Conservation (phyloP, 2,113 vertebrate species). For the Spheniscus mendiculus region DNA sequence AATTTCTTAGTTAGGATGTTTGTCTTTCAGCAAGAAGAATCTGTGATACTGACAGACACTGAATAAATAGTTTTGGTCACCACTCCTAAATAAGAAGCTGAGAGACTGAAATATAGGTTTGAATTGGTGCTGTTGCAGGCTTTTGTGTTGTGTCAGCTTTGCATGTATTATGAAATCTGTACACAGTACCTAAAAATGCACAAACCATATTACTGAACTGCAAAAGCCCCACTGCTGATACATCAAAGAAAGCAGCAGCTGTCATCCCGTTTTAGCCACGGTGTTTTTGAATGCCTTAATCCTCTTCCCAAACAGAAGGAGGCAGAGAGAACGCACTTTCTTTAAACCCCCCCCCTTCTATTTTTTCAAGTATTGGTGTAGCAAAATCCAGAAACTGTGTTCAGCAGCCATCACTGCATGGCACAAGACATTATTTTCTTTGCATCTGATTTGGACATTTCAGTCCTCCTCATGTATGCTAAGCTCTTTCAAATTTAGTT, state of each 20-base stretch:
- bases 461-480: background rate
- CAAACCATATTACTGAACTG: background rate
- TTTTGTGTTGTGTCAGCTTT: background rate
- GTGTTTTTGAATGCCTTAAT: constrained; percentile 33
- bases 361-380: background rate
- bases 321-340: background rate
- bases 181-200: background rate
- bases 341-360: background rate
- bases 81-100: background rate
- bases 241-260: constrained; percentile 55
- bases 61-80: background rate
- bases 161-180: background rate
- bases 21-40: background rate
- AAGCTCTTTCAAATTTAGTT: background rate
- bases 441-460: background rate
- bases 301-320: constrained; percentile 21
- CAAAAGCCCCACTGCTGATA: background rate
- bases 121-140: background rate
- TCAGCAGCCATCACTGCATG: background rate
- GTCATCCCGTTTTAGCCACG: background rate
- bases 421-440: background rate
- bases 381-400: background rate
- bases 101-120: background rate
- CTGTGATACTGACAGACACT: background rate
- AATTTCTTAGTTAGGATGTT: background rate